phyloP scores from a whole-genome alignment of 2,888 invertebrate genomes.

The Drosophila cracens region DNA sequence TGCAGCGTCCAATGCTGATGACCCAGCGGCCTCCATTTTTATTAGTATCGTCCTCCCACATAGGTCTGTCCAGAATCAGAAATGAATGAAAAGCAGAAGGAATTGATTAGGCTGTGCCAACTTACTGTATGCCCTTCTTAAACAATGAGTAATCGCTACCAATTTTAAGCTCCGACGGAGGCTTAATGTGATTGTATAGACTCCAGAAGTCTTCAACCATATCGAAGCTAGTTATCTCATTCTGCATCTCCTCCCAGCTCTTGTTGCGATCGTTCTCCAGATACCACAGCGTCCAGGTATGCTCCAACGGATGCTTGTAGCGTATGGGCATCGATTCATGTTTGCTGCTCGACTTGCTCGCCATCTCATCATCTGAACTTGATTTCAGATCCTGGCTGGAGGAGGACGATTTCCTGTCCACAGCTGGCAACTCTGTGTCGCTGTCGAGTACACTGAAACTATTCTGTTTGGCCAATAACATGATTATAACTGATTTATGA shows the following conservation, averaged over 20 bases:
- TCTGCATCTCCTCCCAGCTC: conserved; percentile 96
- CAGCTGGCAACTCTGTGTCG: conserved; percentile 33
- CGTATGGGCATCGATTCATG: conserved; percentile 33
- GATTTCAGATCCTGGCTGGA: conserved; percentile 33
- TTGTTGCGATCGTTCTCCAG: conserved; percentile 94
- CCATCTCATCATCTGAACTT: conserved; percentile 28
- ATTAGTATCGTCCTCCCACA: conserved; percentile 96
- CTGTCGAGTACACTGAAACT: conserved; percentile 46
- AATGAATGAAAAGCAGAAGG: not conserved
- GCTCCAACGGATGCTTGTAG: conserved; percentile 96
- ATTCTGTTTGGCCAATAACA: conserved; percentile 51
- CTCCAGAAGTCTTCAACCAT: conserved; percentile 99
- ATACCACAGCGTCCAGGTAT: conserved; percentile 98
- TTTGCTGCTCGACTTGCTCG: conserved; percentile 1
- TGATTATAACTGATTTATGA: conserved; percentile 5
- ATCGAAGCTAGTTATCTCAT: conserved; percentile 95
- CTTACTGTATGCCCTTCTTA: conserved; percentile 86
- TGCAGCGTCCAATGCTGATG: conserved; percentile 89
- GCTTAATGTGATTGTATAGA: conserved; percentile 93
- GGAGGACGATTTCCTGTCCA: conserved; percentile 41
- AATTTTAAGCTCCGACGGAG: conserved; percentile 90
- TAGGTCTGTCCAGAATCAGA: conserved; percentile 86
- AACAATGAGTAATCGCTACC: conserved; percentile 93
- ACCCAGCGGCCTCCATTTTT: conserved; percentile 94
- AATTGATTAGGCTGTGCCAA: not conserved